Base-by-base conservation (phyloP, 2,113 vertebrate species). In the Rhombomys opimus region DNA sequence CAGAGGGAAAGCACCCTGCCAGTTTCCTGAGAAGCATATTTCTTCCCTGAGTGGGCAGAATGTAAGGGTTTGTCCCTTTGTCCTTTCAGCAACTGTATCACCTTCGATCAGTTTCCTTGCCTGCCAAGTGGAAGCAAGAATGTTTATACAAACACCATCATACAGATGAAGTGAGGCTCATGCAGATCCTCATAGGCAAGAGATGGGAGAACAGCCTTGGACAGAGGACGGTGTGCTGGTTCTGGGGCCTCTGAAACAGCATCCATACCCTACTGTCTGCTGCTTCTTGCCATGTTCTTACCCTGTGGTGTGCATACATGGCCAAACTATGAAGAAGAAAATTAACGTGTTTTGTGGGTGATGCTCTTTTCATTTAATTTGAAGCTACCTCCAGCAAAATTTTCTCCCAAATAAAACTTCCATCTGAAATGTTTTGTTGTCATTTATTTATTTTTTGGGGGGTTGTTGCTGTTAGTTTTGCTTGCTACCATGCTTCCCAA, bases 401-500 rank as follows among this genome's bases (percentile, higher is more conserved):
- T 95, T 89, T 50, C 32, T 57, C 89, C 23, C 23, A 84, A 72
- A 54, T 91, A 86, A 84, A 65, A 87, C 89, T 91, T 93, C 59
- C 89, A 61, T 78, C 90, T 90, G 63, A 88, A 93, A 68, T 20
- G 17, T 91, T 30, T 68, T 32, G 50, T 96, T 87, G 70, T 72
- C 59, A 7, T 32, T 65, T 68, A 15, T 14, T 35, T 72, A 72
- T n/a, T 73, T 73, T 41, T 35, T n/a, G 7, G 15, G 38, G 38
- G n/a, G 38, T 73, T 18, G 18, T 73, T 5, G 8, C n/a, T 20
- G 18, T 41, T 73, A 38, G 32, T n/a, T 91, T 57, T 87, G 25
- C 91, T 93, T 97, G 95, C 91, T 95, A 46, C 38, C 35, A 50
- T 75, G 57, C 73, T 97, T 95, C 61, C 92, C 23, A 95, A 92